Conservation (phyloP, 30 jellyfish, hydroid and myxozoan species). For the Clytia hemisphaerica region DNA sequence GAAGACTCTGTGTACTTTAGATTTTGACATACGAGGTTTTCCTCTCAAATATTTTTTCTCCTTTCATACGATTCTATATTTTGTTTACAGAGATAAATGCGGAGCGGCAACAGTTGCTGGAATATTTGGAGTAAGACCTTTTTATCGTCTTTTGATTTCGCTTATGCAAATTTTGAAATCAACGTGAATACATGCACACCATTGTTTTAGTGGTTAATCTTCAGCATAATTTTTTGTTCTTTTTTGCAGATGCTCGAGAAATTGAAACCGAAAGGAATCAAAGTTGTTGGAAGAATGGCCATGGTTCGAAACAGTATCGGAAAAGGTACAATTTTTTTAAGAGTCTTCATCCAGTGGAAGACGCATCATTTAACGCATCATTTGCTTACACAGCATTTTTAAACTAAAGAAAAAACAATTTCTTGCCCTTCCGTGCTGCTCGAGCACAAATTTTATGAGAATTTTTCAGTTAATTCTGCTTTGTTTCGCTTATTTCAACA, state of each 20-base stretch:
- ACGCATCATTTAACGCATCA: no score
- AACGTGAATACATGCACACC: neutral
- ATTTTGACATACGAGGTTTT: neutral
- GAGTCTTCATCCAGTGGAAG: no score
- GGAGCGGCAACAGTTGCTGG: constrained; percentile 99
- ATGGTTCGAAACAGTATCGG: constrained; percentile 97
- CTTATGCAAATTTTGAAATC: neutral
- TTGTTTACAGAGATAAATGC: constrained; percentile 80
- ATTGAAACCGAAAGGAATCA: constrained; percentile 67
- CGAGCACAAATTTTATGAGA: neutral
- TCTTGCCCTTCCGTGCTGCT: no score
- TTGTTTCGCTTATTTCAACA: no score
- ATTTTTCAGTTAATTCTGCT: no score
- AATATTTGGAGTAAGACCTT: constrained; percentile 64
- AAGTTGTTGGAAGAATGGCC: constrained; percentile 75
- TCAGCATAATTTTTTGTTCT: neutral
- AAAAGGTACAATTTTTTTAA: constrained; percentile 72
- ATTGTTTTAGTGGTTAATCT: neutral
- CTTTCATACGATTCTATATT: neutral
- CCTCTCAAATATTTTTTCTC: neutral
- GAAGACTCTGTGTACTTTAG: no score
- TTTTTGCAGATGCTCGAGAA: constrained; percentile 45
- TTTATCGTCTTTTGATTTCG: neutral
- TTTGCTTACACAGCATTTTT: no score
- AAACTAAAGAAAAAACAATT: neutral